Percentiles rank a stretch among this genome's conserved stretches.
Conservation (phyloP, 2,888 invertebrate species). For the Harpagoxenus sublaevis region DNA sequence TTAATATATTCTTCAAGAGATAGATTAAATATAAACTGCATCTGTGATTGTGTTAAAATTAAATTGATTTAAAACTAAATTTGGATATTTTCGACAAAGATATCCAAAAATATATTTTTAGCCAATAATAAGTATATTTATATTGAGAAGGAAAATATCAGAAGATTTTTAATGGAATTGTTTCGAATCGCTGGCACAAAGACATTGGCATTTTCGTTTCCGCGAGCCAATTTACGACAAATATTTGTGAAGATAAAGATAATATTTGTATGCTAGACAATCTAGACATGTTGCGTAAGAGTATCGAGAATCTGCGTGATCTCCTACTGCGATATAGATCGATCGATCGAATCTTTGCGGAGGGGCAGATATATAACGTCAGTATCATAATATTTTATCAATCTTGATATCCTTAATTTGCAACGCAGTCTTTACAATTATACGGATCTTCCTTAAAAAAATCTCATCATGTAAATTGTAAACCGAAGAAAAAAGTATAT, state of each 20-base stretch:
- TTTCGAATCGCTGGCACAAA: background rate
- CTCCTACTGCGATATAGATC: background rate
- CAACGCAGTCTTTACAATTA: background rate
- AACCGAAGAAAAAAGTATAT: background rate
- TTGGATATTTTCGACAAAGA: background rate
- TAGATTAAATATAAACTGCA: background rate
- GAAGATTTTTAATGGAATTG: background rate
- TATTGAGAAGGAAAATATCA: background rate
- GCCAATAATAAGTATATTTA: background rate
- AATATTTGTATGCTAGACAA: conserved; percentile 31
- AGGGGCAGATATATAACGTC: background rate
- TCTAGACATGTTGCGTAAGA: background rate
- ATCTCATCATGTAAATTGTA: background rate
- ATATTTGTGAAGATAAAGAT: conserved; percentile 48
- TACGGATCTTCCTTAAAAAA: background rate
- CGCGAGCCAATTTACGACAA: conserved; percentile 21
- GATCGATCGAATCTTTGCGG: conserved; percentile 8
- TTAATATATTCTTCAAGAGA: background rate
- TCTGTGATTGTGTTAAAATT: background rate
- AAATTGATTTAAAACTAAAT: background rate
- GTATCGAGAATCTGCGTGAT: background rate
- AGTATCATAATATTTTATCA: background rate
- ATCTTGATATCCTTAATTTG: conserved; percentile 7
- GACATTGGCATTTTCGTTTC: conserved; percentile 2
- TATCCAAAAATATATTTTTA: background rate